Conservation (phyloP, 2,113 vertebrate genomes). For the Otis tarda region DNA sequence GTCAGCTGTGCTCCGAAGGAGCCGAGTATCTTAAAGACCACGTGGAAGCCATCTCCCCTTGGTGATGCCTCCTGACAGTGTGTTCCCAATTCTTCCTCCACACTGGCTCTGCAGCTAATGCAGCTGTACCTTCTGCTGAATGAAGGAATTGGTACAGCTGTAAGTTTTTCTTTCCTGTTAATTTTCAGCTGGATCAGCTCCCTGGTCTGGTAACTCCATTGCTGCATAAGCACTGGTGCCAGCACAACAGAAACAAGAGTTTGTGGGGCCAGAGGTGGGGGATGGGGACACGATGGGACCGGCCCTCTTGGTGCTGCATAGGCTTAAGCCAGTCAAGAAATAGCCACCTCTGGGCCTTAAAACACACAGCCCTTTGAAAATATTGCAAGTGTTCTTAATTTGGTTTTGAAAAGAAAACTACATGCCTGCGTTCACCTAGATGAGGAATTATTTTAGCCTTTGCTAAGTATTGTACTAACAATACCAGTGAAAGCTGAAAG, state of each 20-base stretch:
- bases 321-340: neutral
- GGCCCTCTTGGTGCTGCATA: neutral
- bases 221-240: neutral
- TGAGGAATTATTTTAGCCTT: neutral
- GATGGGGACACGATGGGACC: neutral
- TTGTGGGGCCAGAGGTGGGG: accelerated
- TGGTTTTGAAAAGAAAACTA: neutral
- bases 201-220: neutral
- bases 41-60: accelerated
- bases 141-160: neutral
- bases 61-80: neutral
- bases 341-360: neutral
- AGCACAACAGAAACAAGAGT: neutral
- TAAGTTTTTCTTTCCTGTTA: neutral
- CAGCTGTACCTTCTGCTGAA: conserved; percentile 7
- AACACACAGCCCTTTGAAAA: neutral
- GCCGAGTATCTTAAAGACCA: neutral
- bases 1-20: neutral
- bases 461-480: neutral
- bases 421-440: neutral
- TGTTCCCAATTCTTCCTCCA: neutral
- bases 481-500: neutral
- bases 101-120: neutral
- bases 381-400: neutral
- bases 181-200: conserved; percentile 6